phyloP scores from a whole-genome alignment of 1,140 invertebrate species.

The Brachystomella parvula region DNA sequence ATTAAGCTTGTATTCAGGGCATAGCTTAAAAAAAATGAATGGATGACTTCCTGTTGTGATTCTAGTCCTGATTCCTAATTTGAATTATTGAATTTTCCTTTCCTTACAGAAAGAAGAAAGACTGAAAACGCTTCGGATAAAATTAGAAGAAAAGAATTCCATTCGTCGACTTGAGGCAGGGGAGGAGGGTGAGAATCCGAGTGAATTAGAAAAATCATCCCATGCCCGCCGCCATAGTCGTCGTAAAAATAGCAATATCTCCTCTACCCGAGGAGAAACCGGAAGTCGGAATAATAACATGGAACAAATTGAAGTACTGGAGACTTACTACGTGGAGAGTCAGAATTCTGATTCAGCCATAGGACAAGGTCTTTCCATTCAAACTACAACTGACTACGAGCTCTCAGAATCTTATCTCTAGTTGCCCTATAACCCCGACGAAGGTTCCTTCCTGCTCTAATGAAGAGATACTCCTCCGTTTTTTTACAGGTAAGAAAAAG shows the following conservation, averaged over 20 bases:
- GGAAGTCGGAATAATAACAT: slow-evolving; percentile 28
- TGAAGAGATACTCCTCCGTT: no score
- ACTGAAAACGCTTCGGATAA: slow-evolving; percentile 67
- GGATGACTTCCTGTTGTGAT: not conserved
- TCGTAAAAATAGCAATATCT: not conserved
- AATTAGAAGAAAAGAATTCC: slow-evolving; percentile 64
- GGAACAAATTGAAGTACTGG: slow-evolving; percentile 37
- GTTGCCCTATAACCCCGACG: no score
- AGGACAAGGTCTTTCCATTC: slow-evolving; percentile 59
- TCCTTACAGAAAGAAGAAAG: slow-evolving; percentile 74
- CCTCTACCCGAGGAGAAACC: not conserved
- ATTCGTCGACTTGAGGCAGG: slow-evolving; percentile 43
- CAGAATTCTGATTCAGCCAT: slow-evolving; percentile 60
- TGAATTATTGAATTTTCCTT: slow-evolving; percentile 3
- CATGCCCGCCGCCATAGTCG: not conserved
- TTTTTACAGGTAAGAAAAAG: no score
- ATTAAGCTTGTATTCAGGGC: no score
- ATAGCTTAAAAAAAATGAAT: no score
- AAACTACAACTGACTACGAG: slow-evolving; percentile 72
- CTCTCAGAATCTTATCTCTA: slow-evolving; percentile 81
- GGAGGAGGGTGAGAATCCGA: slow-evolving; percentile 57
- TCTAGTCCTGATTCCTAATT: not conserved
- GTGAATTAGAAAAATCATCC: slow-evolving; percentile 52
- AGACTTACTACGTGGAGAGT: slow-evolving; percentile 36
- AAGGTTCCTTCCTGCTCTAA: no score